A percentile compares a stretch with the other conserved stretches of the same genome.
phyloP scores from a whole-genome alignment of 2,797 vertebrate species.

The Poecilia wingei region DNA sequence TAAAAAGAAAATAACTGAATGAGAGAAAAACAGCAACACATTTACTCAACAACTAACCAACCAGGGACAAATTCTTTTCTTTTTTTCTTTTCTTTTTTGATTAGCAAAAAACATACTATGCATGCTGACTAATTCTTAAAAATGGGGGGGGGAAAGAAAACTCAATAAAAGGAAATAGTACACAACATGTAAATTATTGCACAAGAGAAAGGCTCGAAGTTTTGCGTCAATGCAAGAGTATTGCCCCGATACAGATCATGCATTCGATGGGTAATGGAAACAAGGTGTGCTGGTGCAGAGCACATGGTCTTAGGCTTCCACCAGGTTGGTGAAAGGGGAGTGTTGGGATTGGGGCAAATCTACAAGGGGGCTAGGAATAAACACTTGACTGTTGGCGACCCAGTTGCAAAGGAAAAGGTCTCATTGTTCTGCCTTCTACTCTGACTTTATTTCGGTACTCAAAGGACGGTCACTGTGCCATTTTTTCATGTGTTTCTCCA shows the following conservation, averaged over 20 bases:
- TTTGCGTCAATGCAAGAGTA: slow-evolving; percentile 99
- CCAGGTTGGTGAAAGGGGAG: slow-evolving; percentile 90
- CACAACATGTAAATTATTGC: slow-evolving; percentile 99
- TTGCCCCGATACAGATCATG: slow-evolving; percentile 99
- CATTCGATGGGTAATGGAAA: slow-evolving; percentile 97
- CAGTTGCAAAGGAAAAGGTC: slow-evolving; percentile 68
- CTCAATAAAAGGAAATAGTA: slow-evolving; percentile 88
- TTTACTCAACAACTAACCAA: slow-evolving; percentile 99
- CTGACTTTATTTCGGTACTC: slow-evolving; percentile 99
- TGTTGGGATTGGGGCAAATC: slow-evolving; percentile 82
- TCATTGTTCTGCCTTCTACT: slow-evolving; percentile 93
- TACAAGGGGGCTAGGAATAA: slow-evolving; percentile 81
- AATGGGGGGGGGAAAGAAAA: slow-evolving; percentile 78
- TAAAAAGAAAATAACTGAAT: slow-evolving; percentile 91
- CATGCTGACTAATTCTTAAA: slow-evolving; percentile 96
- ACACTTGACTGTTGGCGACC: slow-evolving; percentile 72
- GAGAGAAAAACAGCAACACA: slow-evolving; percentile 94
- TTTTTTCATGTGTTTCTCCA: slow-evolving; percentile 99
- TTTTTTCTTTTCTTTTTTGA: slow-evolving; percentile 81
- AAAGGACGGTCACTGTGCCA: slow-evolving; percentile 99
- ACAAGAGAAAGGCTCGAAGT: slow-evolving; percentile 99
- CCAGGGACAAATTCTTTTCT: slow-evolving; percentile 92
- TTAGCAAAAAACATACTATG: slow-evolving; percentile 99
- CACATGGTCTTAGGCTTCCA: slow-evolving; percentile 93
- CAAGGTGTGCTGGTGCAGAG: slow-evolving; percentile 97